Evolutionary conservation across 2,888 invertebrate genomes (phyloP).

Genomic region (Aleiodes alternator): DNA sequence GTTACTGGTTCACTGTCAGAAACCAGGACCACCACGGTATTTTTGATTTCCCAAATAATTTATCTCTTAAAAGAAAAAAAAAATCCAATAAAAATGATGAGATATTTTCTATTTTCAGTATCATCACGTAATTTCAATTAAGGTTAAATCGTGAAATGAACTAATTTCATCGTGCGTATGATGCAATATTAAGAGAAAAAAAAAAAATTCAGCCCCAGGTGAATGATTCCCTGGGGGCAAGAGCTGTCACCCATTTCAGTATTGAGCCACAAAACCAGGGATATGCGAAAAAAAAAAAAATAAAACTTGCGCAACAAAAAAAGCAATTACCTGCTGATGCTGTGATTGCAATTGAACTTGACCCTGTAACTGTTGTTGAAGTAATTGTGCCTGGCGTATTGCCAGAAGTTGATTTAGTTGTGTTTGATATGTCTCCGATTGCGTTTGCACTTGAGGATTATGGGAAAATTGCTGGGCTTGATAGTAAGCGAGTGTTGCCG

Average conservation of each 20-base stretch:
- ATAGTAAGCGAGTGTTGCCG: conserved; percentile 59
- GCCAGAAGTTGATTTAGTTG: conserved; percentile 61
- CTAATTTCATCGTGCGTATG: not conserved
- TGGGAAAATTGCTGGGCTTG: conserved; percentile 56
- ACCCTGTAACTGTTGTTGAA: conserved; percentile 48
- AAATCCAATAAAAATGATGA: no score
- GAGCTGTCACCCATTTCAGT: no score
- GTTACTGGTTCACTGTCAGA: no score
- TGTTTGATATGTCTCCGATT: conserved; percentile 57
- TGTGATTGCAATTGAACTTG: conserved; percentile 45
- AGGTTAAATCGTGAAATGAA: conserved; percentile 28
- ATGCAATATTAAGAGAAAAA: no score
- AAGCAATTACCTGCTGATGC: conserved; percentile 52
- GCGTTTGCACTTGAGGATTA: conserved; percentile 52
- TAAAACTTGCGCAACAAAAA: not conserved
- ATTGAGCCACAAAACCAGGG: not conserved
- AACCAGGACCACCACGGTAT: no score
- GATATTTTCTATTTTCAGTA: no score
- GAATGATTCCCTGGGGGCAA: no score
- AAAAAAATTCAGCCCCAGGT: no score
- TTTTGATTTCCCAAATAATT: no score
- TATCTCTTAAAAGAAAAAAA: no score
- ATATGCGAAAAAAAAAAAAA: not conserved
- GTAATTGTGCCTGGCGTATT: conserved; percentile 37
- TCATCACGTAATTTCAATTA: not conserved